These are phyloP conservation scores for Drepanosiphum platanoidis DNA, from an alignment of 2,888 invertebrate genomes.

Conservation along the genomic window DNA sequence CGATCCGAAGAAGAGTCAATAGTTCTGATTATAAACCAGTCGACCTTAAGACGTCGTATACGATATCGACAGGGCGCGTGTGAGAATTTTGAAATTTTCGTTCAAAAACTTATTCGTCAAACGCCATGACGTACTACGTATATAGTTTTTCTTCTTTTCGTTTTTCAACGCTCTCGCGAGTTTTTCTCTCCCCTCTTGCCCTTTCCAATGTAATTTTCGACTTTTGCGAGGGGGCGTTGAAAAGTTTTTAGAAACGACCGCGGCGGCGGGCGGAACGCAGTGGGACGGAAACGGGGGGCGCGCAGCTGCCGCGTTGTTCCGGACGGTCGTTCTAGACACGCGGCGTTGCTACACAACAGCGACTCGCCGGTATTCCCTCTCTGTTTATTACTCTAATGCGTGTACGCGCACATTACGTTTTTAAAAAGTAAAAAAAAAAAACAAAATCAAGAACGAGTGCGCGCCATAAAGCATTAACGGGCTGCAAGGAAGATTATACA, in stretches of 20 bases:
- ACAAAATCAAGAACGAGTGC: not conserved
- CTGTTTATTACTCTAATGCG: slow-evolving; percentile 35
- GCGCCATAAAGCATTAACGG: slow-evolving; percentile 24
- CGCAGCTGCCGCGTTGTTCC: slow-evolving; percentile 16
- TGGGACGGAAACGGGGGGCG: not conserved
- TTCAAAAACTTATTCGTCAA: no score
- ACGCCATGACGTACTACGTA: no score
- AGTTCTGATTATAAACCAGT: no score
- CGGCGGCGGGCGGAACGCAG: not conserved
- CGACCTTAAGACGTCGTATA: no score
- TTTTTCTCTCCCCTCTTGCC: not conserved
- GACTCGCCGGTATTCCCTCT: not conserved
- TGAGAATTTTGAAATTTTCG: no score
- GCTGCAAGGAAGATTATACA: not conserved
- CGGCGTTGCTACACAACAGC: slow-evolving; percentile 13
- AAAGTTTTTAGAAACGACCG: slow-evolving; percentile 17
- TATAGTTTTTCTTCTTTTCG: no score
- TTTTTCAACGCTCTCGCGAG: no score
- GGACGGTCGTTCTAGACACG: slow-evolving; percentile 49
- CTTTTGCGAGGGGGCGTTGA: slow-evolving; percentile 8
- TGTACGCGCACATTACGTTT: not conserved
- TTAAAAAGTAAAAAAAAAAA: not conserved
- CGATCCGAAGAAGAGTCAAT: no score
- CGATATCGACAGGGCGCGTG: no score
- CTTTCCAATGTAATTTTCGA: slow-evolving; percentile 35